Percentiles rank a stretch among this genome's conserved stretches.
Evolutionary conservation across 2,888 invertebrate genomes (phyloP).

Genomic region (Plemyria rubiginata): DNA sequence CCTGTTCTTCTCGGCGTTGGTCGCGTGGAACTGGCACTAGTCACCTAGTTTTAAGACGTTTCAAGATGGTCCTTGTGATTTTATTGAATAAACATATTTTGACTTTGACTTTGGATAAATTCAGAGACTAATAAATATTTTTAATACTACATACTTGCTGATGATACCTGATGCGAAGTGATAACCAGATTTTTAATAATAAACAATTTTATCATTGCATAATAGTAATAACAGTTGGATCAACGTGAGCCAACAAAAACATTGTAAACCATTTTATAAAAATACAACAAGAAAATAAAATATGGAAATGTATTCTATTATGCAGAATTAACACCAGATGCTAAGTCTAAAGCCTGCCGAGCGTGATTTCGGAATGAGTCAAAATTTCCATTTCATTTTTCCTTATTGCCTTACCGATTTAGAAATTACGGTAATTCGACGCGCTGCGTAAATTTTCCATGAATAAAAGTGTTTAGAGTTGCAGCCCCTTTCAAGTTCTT

Average conservation of each 20-base stretch:
- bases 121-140: no score
- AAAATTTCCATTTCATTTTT: constrained; percentile 43
- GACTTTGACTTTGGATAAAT: no score
- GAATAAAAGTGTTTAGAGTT: constrained; percentile 30
- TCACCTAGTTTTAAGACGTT: no score
- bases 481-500: constrained; percentile 17
- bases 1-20: no score
- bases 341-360: constrained; percentile 30
- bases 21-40: no score
- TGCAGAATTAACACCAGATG: constrained; percentile 36
- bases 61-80: no score
- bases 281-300: constrained; percentile 32
- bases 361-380: constrained; percentile 40
- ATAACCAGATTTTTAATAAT: no score
- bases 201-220: no score
- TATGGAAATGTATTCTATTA: constrained; percentile 39
- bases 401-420: constrained; percentile 40
- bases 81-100: no score
- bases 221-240: no score
- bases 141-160: no score
- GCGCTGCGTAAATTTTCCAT: constrained; percentile 30
- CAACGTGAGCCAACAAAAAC: not conserved
- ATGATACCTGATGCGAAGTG: no score
- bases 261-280: not conserved
- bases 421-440: constrained; percentile 35